These are phyloP conservation scores for Macrotis lagotis DNA, from an alignment of 2,113 vertebrate genomes.

Conservation along the genomic window DNA sequence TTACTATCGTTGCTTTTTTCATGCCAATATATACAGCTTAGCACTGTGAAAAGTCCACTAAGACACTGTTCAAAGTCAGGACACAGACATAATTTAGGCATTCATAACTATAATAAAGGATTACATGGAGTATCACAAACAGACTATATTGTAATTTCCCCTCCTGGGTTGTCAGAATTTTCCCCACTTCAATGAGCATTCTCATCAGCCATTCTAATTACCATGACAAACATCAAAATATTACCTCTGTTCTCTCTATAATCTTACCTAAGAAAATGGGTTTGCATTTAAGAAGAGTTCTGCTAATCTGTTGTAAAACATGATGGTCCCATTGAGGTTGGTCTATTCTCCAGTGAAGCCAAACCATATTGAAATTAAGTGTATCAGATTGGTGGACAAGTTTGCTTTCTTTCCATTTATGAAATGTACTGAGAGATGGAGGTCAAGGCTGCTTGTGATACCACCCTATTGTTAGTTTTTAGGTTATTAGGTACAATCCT, in stretches of 20 bases:
- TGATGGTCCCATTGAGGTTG: rapidly evolving
- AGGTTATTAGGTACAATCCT: background rate
- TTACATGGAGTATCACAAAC: rapidly evolving
- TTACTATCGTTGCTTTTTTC: background rate
- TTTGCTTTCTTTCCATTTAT: background rate
- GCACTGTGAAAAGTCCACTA: background rate
- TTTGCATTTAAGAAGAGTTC: background rate
- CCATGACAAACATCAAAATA: slow-evolving; percentile 31
- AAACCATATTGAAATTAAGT: background rate
- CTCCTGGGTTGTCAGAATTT: slow-evolving; percentile 19
- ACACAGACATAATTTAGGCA: background rate
- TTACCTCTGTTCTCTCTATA: background rate
- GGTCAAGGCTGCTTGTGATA: background rate
- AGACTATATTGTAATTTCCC: background rate
- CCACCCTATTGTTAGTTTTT: background rate
- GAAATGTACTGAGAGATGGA: background rate
- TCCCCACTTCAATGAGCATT: background rate
- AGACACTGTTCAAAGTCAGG: background rate
- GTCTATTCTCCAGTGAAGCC: rapidly evolving
- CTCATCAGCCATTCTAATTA: background rate
- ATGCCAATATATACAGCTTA: background rate
- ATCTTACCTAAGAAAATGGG: background rate
- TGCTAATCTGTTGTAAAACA: slow-evolving; percentile 1
- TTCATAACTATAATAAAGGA: background rate
- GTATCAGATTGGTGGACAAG: background rate